Evolutionary conservation across 2,888 invertebrate genomes (phyloP).

Genomic region (Tetranychus truncatus): DNA sequence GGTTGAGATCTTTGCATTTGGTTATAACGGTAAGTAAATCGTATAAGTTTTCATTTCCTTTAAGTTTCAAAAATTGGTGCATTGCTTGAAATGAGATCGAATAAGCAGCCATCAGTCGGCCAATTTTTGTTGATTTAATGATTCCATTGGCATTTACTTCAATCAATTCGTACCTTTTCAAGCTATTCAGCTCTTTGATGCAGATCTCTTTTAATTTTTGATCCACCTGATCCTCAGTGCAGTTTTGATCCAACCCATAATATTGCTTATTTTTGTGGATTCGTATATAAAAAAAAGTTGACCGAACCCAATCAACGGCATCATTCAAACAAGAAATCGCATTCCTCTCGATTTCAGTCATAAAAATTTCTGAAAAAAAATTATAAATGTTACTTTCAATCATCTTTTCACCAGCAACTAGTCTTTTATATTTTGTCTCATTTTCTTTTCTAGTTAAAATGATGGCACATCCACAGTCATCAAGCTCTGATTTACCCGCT

Average conservation of each 20-base stretch:
- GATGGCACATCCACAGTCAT: conserved; percentile 50
- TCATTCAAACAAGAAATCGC: conserved; percentile 52
- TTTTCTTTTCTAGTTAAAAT: conserved; percentile 51
- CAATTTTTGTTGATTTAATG: conserved; percentile 43
- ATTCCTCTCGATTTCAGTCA: conserved; percentile 54
- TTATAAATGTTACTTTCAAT: conserved; percentile 54
- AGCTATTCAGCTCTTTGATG: conserved; percentile 47
- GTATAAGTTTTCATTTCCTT: conserved; percentile 30
- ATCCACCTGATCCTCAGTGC: conserved; percentile 23
- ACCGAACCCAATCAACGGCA: conserved; percentile 55
- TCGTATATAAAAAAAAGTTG: conserved; percentile 55
- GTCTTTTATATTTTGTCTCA: conserved; percentile 51
- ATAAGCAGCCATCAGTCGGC: conserved; percentile 52
- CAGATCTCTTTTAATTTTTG: conserved; percentile 43
- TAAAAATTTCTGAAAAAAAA: conserved; percentile 54
- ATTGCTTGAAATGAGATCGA: conserved; percentile 50
- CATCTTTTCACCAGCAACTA: conserved; percentile 47
- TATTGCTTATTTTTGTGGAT: conserved; percentile 49
- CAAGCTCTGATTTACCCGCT: conserved; percentile 56
- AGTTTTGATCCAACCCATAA: conserved; percentile 38
- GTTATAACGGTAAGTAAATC: conserved; percentile 32
- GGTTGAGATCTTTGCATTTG: conserved; percentile 32
- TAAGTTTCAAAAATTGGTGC: conserved; percentile 42
- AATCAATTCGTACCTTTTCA: conserved; percentile 46
- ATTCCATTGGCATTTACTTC: conserved; percentile 41